phyloP scores from a whole-genome alignment of 2,797 vertebrate genomes.

The Moxostoma hubbsi region DNA sequence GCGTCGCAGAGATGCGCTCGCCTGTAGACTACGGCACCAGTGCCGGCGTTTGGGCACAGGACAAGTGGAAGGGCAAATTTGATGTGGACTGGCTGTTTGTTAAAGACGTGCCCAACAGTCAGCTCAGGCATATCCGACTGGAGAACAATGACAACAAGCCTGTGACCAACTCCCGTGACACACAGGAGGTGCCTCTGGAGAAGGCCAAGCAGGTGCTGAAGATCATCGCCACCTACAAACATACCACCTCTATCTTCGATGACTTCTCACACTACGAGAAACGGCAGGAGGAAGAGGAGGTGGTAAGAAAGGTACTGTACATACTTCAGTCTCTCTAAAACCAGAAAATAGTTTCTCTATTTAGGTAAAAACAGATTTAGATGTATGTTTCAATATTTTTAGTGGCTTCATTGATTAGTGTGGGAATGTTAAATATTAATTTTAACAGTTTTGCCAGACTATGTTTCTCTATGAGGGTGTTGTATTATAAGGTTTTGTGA shows the following conservation, averaged over 20 bases:
- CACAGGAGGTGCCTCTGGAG: conserved; percentile 98
- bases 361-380: no score
- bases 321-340: background rate
- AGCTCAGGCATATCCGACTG: conserved; percentile 96
- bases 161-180: conserved; percentile 98
- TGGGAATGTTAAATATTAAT: background rate
- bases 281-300: conserved; percentile 98
- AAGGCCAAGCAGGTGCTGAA: conserved; percentile 98
- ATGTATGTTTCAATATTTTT: background rate
- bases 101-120: conserved; percentile 98
- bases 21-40: conserved; percentile 98
- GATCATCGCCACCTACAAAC: conserved; percentile 97
- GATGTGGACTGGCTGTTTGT: conserved; percentile 99
- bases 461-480: no score
- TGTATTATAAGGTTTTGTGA: background rate
- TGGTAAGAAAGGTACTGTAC: conserved; percentile 92
- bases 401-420: background rate
- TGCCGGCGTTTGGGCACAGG: conserved; percentile 99
- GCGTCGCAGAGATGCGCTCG: conserved; percentile 96
- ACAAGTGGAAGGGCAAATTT: conserved; percentile 99
- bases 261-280: conserved; percentile 99
- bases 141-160: conserved; percentile 99
- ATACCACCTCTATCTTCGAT: conserved; percentile 99
- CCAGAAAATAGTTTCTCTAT: background rate
- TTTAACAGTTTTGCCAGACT: background rate